Evolutionary conservation across 2,888 invertebrate species (phyloP).

Genomic region (Ennomos quercinarius): DNA sequence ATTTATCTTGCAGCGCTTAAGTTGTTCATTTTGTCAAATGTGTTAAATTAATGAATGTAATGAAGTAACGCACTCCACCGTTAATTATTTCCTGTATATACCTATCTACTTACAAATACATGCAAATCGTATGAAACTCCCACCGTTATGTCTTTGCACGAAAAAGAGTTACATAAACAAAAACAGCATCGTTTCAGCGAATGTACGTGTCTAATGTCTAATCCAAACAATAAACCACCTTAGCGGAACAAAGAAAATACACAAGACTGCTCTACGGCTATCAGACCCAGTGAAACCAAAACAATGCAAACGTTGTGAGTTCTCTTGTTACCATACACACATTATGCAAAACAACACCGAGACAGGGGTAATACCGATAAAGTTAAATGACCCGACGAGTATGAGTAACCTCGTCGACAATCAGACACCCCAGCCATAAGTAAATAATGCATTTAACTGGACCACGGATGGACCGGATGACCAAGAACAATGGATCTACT

Average conservation of each 20-base stretch:
- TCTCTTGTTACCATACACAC: constrained; percentile 6
- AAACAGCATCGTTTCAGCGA: constrained; percentile 1
- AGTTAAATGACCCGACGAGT: constrained; percentile 69
- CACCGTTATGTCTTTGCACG: neutral
- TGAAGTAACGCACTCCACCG: too few species aligned
- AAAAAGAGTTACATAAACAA: constrained; percentile 12
- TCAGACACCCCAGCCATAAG: constrained; percentile 57
- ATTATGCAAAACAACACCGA: constrained; percentile 23
- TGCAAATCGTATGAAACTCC: too few species aligned
- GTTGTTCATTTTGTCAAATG: too few species aligned
- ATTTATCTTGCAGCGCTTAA: too few species aligned
- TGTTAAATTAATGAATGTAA: too few species aligned
- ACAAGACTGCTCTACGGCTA: constrained; percentile 18
- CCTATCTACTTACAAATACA: too few species aligned
- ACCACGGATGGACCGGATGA: constrained; percentile 39
- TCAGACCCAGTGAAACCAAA: constrained; percentile 19
- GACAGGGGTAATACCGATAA: constrained; percentile 50
- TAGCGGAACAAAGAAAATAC: constrained; percentile 15
- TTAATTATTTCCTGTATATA: too few species aligned
- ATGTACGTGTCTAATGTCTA: constrained; percentile 18
- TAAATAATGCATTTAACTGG: constrained; percentile 52
- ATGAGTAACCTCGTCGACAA: constrained; percentile 63
- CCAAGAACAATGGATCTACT: constrained; percentile 48
- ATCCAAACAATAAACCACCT: constrained; percentile 16
- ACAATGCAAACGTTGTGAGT: constrained; percentile 16